Conservation (phyloP, 1,140 invertebrate species). For the Anastrepha obliqua region DNA sequence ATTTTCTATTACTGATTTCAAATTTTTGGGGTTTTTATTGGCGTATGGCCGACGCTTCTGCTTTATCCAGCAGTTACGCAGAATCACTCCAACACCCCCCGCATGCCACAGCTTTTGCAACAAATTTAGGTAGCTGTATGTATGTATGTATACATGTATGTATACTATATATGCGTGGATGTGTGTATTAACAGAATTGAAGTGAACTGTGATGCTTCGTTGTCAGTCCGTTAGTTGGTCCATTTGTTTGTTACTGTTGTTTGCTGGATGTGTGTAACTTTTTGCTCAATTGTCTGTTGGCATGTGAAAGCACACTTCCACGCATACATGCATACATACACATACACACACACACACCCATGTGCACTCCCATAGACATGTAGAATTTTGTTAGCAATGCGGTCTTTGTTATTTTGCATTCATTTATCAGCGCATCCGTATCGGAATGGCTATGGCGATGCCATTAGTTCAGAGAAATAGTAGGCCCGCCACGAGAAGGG, state of each 20-base stretch:
- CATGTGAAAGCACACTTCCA: neutral
- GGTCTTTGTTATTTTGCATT: slow-evolving; percentile 57
- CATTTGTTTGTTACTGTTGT: slow-evolving; percentile 11
- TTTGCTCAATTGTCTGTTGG: neutral
- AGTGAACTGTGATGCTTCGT: neutral
- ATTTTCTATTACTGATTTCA: slow-evolving; percentile 54
- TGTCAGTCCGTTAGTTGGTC: slow-evolving; percentile 39
- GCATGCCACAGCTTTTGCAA: neutral
- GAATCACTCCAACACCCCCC: neutral
- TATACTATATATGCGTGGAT: neutral
- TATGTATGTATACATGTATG: neutral
- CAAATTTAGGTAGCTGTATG: neutral
- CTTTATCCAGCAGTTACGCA: neutral
- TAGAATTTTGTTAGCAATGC: slow-evolving; percentile 51
- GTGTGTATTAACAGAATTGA: neutral
- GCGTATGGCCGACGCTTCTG: neutral
- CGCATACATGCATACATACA: neutral
- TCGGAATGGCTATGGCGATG: neutral
- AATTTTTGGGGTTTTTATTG: slow-evolving; percentile 52
- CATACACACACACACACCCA: neutral
- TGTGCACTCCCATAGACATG: neutral
- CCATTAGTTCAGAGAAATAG: neutral
- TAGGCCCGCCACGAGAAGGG: slow-evolving; percentile 18
- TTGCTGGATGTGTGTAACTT: slow-evolving; percentile 7
- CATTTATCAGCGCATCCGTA: slow-evolving; percentile 58